phyloP scores from a whole-genome alignment of 2,113 vertebrate genomes.

The Pangasianodon hypophthalmus region DNA sequence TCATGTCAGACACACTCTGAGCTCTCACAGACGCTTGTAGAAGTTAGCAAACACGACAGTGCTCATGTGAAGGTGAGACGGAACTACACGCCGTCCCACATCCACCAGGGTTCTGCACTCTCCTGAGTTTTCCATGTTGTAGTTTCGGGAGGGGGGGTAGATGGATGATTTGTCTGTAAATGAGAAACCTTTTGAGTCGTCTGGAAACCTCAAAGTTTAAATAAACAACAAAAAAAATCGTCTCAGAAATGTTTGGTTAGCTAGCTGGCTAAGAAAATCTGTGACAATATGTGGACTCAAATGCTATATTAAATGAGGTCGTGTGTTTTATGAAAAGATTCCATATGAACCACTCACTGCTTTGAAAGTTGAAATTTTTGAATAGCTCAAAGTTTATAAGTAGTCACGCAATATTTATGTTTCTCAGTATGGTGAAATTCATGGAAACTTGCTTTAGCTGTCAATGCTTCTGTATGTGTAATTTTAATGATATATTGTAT shows the following conservation, averaged over 20 bases:
- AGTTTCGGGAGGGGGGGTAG: constrained; percentile 24
- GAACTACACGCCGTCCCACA: constrained; percentile 6
- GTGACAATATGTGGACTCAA: no score
- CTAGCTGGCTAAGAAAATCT: not conserved
- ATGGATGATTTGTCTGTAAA: constrained; percentile 55
- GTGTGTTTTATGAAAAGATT: not conserved
- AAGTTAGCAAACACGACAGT: constrained; percentile 40
- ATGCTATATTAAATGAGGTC: not conserved
- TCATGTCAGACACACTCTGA: constrained; percentile 52
- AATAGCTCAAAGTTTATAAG: not conserved
- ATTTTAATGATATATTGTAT: not conserved
- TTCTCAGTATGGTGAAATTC: not conserved
- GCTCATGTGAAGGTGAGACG: constrained; percentile 32
- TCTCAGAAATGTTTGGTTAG: not conserved
- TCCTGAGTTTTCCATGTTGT: constrained; percentile 34
- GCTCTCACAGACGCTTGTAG: constrained; percentile 43
- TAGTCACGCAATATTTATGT: not conserved
- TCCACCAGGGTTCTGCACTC: constrained; percentile 20
- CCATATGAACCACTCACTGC: not conserved
- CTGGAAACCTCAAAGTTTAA: constrained; percentile 40
- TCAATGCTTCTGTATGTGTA: not conserved
- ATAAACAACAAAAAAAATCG: not conserved
- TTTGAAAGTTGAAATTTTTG: not conserved
- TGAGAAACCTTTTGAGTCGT: constrained; percentile 42
- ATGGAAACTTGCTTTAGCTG: not conserved